Base-by-base conservation (phyloP, 2,113 vertebrate species). In the Dolichallabes microphthalmus region DNA sequence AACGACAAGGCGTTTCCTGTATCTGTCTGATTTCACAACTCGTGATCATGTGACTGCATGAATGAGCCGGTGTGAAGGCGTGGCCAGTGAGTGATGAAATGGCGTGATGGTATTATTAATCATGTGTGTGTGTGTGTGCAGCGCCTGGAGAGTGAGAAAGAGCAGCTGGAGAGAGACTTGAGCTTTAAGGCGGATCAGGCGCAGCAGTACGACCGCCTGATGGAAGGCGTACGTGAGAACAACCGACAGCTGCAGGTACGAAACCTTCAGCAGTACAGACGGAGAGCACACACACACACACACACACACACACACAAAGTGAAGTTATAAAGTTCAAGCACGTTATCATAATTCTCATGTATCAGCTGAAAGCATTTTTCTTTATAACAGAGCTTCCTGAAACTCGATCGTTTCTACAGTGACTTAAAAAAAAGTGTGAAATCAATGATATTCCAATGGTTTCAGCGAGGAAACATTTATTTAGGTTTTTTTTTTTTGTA, bases 241-340 rank as follows among this genome's bases (percentile, higher is more conserved):
- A 99, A 97, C 90, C 93, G 93, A 13, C 96, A 97, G 89, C 96
- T 98, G 73, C 97, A 98, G 96, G 98, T 98, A 93, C 88, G 35
- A 20, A 20, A 17, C 7, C 35, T 1, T 30, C 61, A 83, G 30
- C 30, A 17, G 64, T 2, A 32, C 27, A 32, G 9, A 30, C 15
- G 63, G 27, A 66, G 25, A 64, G n/a, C 63, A 6, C 9, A 30
- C 15, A 69, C 30, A 20, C 27, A 39, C 39, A 39, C 39, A 39
- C 45, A 45, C 45, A 45, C 45, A 45, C 45, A 45, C 45, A 45
- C 7, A 45, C 15, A 69, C 30, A 35, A 14, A 17, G 27, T 22
- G 22, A n/a, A 63, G 60, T 63, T 10, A 58, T 60, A 39, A 15
- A 7, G 32, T 63, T 39, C 32, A 13, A 6, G n/a, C 8, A 60